Evolutionary conservation across 2,113 vertebrate genomes (phyloP), one percentile per base, ranked within the genome.

Genomic region (Serinus canaria): DNA sequence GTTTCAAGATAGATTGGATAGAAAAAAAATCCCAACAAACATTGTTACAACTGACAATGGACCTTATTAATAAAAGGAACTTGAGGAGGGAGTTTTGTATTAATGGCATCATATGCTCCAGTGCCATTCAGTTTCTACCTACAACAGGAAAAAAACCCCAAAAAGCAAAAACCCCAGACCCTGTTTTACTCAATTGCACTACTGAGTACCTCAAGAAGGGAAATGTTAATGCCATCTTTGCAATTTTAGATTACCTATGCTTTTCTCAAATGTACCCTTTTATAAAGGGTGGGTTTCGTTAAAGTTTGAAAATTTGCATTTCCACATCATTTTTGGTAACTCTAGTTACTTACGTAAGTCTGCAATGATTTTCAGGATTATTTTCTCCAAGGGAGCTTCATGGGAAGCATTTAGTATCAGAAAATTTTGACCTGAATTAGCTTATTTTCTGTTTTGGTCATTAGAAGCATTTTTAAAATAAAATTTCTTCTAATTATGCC

Each of bases 141-240:
- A 93, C 94, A 97, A 96, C 64, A 95, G 90, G 82, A 46, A 60
- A 82, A 82, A 33, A 64, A 39, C 8, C 13, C 7, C 41, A 81
- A 64, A 68, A 89, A 43, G 3, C 13, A 82, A 74, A 70, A 46
- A 2, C 13, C 47, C 43, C 76, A 83, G 97, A 97, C 94, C 94
- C 97, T 97, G 95, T 97, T 95, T 96, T 97, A 97, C 96, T 94
- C 97, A 98, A 97, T 75, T 97, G 96, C 97, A 98, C 96, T 97
- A 97, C 91, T 98, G 97, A 98, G 97, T 97, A 98, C 97, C 97
- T 98, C 97, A 96, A 95, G 96, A 96, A 94, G 59, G 86, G 50
- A 93, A 93, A 77, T 50, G 53, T 73, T n/a, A 83, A 96, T 11
- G 21, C 27, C 50, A 68, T 37, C 72, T 94, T 93, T 52, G 77